These are phyloP conservation scores for Ennomos quercinarius DNA, from an alignment of 2,888 invertebrate species.

Conservation along the genomic window DNA sequence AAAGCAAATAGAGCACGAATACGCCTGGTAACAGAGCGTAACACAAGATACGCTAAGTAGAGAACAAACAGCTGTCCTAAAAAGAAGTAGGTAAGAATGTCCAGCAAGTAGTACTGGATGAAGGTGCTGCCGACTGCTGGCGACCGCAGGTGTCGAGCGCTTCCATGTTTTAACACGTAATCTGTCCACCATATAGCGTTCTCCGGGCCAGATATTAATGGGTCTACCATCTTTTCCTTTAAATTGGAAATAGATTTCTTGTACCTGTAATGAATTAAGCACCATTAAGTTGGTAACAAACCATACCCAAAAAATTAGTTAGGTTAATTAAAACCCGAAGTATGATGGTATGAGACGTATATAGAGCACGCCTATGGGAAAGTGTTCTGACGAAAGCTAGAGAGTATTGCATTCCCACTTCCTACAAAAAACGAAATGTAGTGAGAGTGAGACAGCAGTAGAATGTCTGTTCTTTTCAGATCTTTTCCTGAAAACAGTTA, in stretches of 20 bases:
- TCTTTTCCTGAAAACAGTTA: too few species aligned
- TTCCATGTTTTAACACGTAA: conserved; percentile 76
- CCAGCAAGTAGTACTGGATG: conserved; percentile 70
- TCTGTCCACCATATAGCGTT: conserved; percentile 84
- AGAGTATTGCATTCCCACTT: too few species aligned
- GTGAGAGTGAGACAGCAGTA: too few species aligned
- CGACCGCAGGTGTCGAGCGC: conserved; percentile 74
- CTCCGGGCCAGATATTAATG: conserved; percentile 73
- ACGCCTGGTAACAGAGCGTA: conserved; percentile 50
- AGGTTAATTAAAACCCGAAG: background rate
- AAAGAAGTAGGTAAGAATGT: conserved; percentile 55
- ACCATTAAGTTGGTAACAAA: background rate
- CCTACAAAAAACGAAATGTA: too few species aligned
- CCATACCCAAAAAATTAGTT: background rate
- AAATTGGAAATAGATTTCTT: conserved; percentile 60
- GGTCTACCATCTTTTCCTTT: conserved; percentile 57
- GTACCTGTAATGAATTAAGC: conserved; percentile 59
- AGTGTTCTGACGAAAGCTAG: too few species aligned
- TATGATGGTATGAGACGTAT: too few species aligned
- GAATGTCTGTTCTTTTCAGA: too few species aligned
- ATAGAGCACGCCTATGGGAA: too few species aligned
- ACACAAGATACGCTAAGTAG: conserved; percentile 46
- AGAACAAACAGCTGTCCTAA: conserved; percentile 39
- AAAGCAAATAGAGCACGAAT: conserved; percentile 51
- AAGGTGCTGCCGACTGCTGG: conserved; percentile 67